These are phyloP conservation scores for Pseudachorutes palmiensis DNA, from an alignment of 1,140 invertebrate species.

Conservation along the genomic window DNA sequence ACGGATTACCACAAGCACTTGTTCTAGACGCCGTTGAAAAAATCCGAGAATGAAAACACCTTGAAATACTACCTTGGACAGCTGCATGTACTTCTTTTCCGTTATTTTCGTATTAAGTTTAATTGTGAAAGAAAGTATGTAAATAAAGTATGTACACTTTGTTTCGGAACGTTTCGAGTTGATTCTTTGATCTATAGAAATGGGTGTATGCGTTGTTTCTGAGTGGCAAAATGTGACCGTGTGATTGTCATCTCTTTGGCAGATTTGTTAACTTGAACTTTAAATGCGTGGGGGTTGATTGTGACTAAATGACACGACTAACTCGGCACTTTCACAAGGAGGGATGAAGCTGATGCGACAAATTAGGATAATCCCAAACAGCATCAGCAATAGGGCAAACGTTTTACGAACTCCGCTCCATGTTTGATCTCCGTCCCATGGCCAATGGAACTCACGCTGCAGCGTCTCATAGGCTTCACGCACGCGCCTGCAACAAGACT, in stretches of 20 bases:
- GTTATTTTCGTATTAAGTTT: too few relatives aligned
- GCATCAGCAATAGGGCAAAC: constrained; percentile 35
- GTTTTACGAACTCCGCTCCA: constrained; percentile 34
- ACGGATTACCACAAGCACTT: background rate
- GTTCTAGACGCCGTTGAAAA: background rate
- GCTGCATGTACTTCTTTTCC: too few relatives aligned
- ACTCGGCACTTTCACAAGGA: constrained; percentile 1
- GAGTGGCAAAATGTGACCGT: background rate
- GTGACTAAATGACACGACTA: background rate
- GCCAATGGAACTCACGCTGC: constrained; percentile 35
- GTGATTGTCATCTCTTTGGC: background rate
- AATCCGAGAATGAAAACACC: background rate
- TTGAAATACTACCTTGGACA: background rate
- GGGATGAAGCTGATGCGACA: background rate
- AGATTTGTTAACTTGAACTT: too few relatives aligned
- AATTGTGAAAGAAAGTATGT: too few relatives aligned
- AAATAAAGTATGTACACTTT: too few relatives aligned
- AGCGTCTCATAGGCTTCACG: constrained; percentile 24
- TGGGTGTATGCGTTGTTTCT: background rate
- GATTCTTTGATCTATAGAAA: too few relatives aligned
- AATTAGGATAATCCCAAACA: constrained; percentile 25
- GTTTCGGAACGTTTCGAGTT: too few relatives aligned
- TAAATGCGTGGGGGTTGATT: background rate
- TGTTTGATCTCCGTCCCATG: constrained; percentile 35
- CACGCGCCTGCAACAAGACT: constrained; percentile 19